Base-by-base conservation (phyloP, 2,888 invertebrate species). In the Myathropa florea region DNA sequence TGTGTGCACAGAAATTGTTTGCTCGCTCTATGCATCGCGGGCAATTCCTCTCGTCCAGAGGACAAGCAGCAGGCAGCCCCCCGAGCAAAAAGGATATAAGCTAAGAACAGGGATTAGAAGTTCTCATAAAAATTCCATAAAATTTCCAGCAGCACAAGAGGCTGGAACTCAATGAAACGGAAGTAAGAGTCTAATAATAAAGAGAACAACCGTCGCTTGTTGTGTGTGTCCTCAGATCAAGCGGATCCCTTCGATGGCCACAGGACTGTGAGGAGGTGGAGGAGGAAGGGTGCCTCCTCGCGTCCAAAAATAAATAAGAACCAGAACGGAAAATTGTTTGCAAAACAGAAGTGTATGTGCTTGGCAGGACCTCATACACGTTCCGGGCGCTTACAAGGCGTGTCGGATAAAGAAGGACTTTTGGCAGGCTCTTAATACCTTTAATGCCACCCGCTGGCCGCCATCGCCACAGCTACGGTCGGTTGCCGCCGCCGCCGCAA, bases 91-190 rank as follows among this genome's bases (percentile, higher is more conserved):
- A 71, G 72, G 68, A 77, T 72, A 68, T 82, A 82, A 76, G 81
- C 75, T 76, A 55, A 72, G 67, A 36, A 75, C 77, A 57, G 21
- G 82, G 85, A 77, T 85, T 77, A 85, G 77, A 85, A 76, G 64
- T 63, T 65, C 70, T 55, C 83, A 78, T 86, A 86, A 86, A 86
- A 86, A 30, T 64, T 78, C 73, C 71, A 78, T 83, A 64, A 83
- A 86, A 86, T 70, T 33, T 26, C 24, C 71, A 71, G 60, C 65
- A 71, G 60, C 65, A 71, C 78, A 83, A 83, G 75, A 83, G 86
- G 83, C 70, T 75, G 72, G 59, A 78, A 75, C 83, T 83, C 83
- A 78, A 86, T 86, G 77, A 73, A 86, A 78, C 77, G 86, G 83
- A 83, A 86, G 70, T 83, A 71, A 75, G 75, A 61, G 71, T 79